These are phyloP conservation scores for Fringilla coelebs DNA, from an alignment of 2,797 vertebrate species.

Conservation along the genomic window DNA sequence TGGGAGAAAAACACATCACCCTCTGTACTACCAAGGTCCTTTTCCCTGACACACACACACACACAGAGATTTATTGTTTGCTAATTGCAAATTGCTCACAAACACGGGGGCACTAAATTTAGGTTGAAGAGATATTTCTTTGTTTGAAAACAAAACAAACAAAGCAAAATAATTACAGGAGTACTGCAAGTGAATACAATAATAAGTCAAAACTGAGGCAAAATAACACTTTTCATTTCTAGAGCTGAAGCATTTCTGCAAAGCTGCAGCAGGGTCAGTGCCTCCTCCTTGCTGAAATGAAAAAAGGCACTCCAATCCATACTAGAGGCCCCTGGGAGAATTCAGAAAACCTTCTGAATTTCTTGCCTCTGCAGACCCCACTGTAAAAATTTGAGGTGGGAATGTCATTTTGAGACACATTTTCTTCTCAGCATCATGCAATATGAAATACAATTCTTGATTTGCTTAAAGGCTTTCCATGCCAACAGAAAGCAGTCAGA, in stretches of 20 bases:
- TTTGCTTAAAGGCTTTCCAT: not conserved
- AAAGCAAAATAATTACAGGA: slow-evolving; percentile 27
- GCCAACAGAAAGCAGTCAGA: not conserved
- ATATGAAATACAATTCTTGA: not conserved
- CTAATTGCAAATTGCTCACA: not conserved
- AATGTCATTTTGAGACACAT: not conserved
- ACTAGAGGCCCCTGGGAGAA: not conserved
- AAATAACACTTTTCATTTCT: not conserved
- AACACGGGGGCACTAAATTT: not conserved
- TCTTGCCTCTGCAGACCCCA: not conserved
- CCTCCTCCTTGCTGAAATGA: not conserved
- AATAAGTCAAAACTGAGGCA: not conserved
- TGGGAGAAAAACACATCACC: not conserved
- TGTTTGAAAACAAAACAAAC: slow-evolving; percentile 9
- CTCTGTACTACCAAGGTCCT: not conserved
- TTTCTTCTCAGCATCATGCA: not conserved
- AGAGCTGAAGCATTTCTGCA: not conserved
- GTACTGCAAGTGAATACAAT: not conserved
- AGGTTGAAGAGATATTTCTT: not conserved
- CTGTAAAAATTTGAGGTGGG: not conserved
- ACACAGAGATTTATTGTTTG: not conserved
- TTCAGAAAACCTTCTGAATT: not conserved
- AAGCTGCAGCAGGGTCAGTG: not conserved
- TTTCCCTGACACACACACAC: not conserved
- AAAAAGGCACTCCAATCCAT: not conserved